Evolutionary conservation across 2,888 invertebrate genomes (phyloP).

Genomic region (Amphimallon solstitiale): DNA sequence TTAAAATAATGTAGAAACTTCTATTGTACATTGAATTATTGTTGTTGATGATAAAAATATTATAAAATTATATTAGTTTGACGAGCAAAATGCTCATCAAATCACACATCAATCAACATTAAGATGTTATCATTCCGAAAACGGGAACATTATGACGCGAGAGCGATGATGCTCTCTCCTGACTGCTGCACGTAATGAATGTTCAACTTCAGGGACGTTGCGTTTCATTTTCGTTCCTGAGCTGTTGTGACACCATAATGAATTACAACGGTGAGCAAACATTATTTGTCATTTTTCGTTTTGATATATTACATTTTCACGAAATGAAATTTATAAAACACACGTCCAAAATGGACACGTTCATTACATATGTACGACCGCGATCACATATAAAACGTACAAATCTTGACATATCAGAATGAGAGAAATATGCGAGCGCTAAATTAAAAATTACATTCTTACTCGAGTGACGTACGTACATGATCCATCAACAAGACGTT

Average conservation of each 20-base stretch:
- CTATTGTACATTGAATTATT: too few relatives aligned
- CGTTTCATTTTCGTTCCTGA: too few relatives aligned
- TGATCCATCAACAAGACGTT: too few relatives aligned
- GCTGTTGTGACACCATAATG: constrained; percentile 14
- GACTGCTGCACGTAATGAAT: neutral
- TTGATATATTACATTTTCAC: constrained; percentile 11
- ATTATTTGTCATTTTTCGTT: constrained; percentile 15
- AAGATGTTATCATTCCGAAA: constrained; percentile 10
- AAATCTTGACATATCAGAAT: too few relatives aligned
- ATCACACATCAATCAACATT: constrained; percentile 16
- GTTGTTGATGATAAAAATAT: too few relatives aligned
- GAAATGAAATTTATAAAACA: constrained; percentile 6
- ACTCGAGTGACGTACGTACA: too few relatives aligned
- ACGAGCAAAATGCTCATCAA: too few relatives aligned
- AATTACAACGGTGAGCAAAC: constrained; percentile 17
- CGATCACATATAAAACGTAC: neutral
- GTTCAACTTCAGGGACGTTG: too few relatives aligned
- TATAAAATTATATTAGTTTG: too few relatives aligned
- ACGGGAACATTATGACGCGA: constrained; percentile 7
- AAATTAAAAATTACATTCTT: too few relatives aligned
- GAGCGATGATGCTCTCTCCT: constrained; percentile 1
- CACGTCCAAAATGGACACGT: neutral
- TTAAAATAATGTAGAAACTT: too few relatives aligned
- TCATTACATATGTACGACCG: neutral
- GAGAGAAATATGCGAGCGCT: too few relatives aligned